Evolutionary conservation across 2,888 invertebrate genomes (phyloP).

Genomic region (Craniophora ligustri): DNA sequence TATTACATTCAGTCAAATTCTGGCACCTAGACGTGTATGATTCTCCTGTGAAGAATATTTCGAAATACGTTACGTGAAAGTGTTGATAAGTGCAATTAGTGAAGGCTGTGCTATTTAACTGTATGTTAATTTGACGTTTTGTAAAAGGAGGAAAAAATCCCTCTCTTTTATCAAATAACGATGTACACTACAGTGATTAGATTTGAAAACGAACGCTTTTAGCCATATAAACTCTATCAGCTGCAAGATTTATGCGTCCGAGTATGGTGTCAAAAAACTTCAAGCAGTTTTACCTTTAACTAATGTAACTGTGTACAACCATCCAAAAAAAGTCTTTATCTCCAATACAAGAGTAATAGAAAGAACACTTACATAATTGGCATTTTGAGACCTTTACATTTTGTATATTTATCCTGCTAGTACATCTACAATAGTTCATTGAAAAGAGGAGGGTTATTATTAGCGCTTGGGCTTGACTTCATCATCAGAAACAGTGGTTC

Average conservation of each 20-base stretch:
- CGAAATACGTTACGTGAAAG: neutral
- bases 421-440: no score
- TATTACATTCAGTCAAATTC: slow-evolving; percentile 57
- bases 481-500: neutral
- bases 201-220: neutral
- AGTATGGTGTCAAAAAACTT: no score
- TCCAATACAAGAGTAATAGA: no score
- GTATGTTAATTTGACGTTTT: slow-evolving; percentile 4
- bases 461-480: neutral
- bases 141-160: neutral
- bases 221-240: slow-evolving; percentile 1
- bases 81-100: slow-evolving; percentile 16
- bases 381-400: no score
- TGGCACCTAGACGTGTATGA: slow-evolving; percentile 46
- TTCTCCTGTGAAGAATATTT: neutral
- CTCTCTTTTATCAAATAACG: neutral
- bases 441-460: no score
- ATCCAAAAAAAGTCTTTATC: no score
- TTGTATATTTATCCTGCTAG: no score
- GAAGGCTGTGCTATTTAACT: slow-evolving; percentile 9
- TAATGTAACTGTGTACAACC: no score
- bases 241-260: slow-evolving; percentile 11
- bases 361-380: no score
- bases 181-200: neutral
- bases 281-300: no score